A percentile compares a stretch with the other conserved stretches of the same genome.
These are phyloP conservation scores for Willowsia nigromaculata DNA, from an alignment of 2,888 invertebrate species.

Conservation along the genomic window DNA sequence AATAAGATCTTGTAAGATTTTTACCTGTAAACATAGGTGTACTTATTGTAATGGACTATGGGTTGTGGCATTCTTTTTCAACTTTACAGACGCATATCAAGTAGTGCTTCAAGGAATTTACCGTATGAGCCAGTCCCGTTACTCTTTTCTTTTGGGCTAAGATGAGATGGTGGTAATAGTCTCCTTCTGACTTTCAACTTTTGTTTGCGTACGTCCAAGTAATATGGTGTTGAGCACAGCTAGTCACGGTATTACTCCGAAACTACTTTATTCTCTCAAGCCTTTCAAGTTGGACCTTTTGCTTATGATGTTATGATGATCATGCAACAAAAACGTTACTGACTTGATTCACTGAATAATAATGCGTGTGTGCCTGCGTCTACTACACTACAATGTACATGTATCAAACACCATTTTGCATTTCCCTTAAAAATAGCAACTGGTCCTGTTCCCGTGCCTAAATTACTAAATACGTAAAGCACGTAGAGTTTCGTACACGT, in stretches of 20 bases:
- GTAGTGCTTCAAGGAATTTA: conserved; percentile 55
- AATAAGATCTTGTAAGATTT: neutral
- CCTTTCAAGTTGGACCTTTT: conserved; percentile 24
- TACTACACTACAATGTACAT: neutral
- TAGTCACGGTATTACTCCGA: conserved; percentile 19
- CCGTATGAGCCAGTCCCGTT: conserved; percentile 59
- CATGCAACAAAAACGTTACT: conserved; percentile 40
- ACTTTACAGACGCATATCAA: neutral
- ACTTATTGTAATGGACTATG: conserved; percentile 4
- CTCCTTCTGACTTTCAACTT: conserved; percentile 2
- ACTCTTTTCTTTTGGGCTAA: conserved; percentile 33
- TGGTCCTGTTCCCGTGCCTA: neutral
- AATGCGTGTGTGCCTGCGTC: neutral
- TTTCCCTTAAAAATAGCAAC: conserved; percentile 16
- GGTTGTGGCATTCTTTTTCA: neutral
- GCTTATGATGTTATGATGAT: neutral
- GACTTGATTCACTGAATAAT: conserved; percentile 53
- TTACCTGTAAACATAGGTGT: neutral
- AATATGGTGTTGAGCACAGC: neutral
- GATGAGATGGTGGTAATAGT: conserved; percentile 30
- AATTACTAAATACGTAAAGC: neutral
- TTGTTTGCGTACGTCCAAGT: neutral
- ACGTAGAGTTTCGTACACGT: neutral
- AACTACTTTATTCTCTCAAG: conserved; percentile 29
- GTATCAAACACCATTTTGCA: neutral